These are phyloP conservation scores for Eupithecia insigniata DNA, from an alignment of 2,888 invertebrate species.

Conservation along the genomic window DNA sequence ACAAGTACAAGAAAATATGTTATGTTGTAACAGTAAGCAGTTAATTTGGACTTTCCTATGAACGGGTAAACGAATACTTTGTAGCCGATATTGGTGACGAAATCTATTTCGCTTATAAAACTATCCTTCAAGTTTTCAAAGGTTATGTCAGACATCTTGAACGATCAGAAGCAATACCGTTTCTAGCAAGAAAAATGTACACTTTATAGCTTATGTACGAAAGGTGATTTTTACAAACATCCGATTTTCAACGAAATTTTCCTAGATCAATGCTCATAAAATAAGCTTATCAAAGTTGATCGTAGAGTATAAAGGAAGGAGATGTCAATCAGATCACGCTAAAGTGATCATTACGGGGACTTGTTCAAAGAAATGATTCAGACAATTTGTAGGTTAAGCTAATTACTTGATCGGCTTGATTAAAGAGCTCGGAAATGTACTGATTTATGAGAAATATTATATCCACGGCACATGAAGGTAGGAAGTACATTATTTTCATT, in stretches of 20 bases:
- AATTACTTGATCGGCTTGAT: slow-evolving; percentile 27
- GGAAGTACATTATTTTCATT: neutral
- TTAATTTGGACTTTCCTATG: slow-evolving; percentile 51
- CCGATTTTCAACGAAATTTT: slow-evolving; percentile 12
- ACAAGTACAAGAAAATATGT: slow-evolving; percentile 52
- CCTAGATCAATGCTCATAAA: neutral
- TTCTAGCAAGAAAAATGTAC: neutral
- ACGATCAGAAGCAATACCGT: neutral
- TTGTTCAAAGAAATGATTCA: slow-evolving; percentile 24
- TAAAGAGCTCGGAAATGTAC: slow-evolving; percentile 11
- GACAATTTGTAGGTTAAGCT: slow-evolving; percentile 9
- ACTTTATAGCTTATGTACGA: slow-evolving; percentile 12
- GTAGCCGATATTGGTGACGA: slow-evolving; percentile 54
- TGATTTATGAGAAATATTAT: neutral
- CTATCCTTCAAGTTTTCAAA: slow-evolving; percentile 48
- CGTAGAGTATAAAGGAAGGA: slow-evolving; percentile 26
- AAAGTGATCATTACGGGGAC: slow-evolving; percentile 24
- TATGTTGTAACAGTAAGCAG: slow-evolving; percentile 51
- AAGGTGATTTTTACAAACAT: slow-evolving; percentile 15
- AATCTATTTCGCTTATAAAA: slow-evolving; percentile 59
- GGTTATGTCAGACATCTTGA: slow-evolving; percentile 42
- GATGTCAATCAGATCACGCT: slow-evolving; percentile 40
- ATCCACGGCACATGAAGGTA: neutral
- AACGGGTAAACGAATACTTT: slow-evolving; percentile 68
- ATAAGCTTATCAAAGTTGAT: neutral